phyloP scores from a whole-genome alignment of 2,797 vertebrate species.

The Mormyrus hasselquistii region DNA sequence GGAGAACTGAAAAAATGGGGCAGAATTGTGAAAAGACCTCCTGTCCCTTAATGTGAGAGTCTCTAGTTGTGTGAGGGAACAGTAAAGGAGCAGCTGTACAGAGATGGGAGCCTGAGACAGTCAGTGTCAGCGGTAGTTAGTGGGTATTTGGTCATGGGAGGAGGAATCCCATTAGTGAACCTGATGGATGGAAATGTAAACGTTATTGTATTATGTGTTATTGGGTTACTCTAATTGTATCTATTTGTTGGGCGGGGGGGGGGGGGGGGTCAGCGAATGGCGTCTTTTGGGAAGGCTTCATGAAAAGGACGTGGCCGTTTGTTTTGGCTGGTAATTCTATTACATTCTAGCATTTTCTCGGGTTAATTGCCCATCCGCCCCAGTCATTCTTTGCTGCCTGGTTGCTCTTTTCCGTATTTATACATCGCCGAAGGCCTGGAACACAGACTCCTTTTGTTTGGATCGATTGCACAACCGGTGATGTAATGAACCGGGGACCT shows the following conservation, averaged over 20 bases:
- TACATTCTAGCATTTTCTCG: background rate
- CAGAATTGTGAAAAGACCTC: background rate
- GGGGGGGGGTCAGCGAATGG: background rate
- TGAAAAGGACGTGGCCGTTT: background rate
- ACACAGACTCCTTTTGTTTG: background rate
- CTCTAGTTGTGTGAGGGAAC: background rate
- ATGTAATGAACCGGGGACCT: background rate
- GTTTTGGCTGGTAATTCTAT: background rate
- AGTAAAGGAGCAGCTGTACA: background rate
- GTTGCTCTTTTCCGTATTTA: background rate
- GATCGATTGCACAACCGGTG: background rate
- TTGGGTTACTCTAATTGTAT: conserved; percentile 19
- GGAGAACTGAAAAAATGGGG: background rate
- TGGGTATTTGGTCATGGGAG: background rate
- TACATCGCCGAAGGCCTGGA: background rate
- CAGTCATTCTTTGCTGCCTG: background rate
- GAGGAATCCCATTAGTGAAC: conserved; percentile 4
- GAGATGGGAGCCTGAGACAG: background rate
- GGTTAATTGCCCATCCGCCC: background rate
- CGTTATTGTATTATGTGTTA: background rate
- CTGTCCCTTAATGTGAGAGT: background rate
- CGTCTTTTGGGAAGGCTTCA: background rate
- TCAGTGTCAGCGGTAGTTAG: background rate
- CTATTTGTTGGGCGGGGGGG: background rate
- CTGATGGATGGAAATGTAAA: background rate